Conservation (phyloP, 2,888 invertebrate species). For the Synergus gifuensis region DNA sequence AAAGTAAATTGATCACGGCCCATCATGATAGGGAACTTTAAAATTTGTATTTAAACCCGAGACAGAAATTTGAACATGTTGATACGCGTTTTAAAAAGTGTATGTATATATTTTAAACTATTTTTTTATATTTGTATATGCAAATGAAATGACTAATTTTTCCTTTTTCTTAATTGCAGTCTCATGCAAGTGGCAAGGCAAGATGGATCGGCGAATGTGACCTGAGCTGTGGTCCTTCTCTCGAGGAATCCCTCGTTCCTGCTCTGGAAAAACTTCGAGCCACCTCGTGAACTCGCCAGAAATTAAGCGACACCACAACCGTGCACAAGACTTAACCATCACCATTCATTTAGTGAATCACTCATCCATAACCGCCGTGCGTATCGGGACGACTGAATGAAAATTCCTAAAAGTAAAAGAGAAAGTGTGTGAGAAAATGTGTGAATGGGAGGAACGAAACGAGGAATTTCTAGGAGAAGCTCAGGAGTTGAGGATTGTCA, state of each 20-base stretch:
- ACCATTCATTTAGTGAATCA: conserved; percentile 68
- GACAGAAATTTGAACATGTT: background rate
- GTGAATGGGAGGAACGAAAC: conserved; percentile 7
- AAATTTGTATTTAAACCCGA: too few species aligned
- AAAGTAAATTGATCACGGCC: too few species aligned
- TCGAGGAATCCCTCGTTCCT: conserved; percentile 74
- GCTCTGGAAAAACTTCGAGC: conserved; percentile 76
- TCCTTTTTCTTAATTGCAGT: conserved; percentile 79
- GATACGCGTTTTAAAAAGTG: background rate
- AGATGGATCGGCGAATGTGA: conserved; percentile 86
- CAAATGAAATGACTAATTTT: background rate
- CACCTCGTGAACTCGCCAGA: conserved; percentile 72
- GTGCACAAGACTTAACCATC: conserved; percentile 74
- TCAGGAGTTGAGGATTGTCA: conserved; percentile 4
- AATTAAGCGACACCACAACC: conserved; percentile 52
- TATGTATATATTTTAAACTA: background rate
- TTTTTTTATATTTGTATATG: too few species aligned
- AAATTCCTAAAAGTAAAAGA: conserved; percentile 44
- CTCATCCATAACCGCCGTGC: conserved; percentile 65
- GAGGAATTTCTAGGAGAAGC: background rate
- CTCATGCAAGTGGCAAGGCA: conserved; percentile 85
- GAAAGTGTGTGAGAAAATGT: conserved; percentile 7
- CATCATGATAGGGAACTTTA: too few species aligned
- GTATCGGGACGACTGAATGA: conserved; percentile 61
- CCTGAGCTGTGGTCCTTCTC: conserved; percentile 76